Percentiles rank a stretch among this genome's conserved stretches.
Conservation (phyloP, 2,797 vertebrate species). For the Bovichtus variegatus region DNA sequence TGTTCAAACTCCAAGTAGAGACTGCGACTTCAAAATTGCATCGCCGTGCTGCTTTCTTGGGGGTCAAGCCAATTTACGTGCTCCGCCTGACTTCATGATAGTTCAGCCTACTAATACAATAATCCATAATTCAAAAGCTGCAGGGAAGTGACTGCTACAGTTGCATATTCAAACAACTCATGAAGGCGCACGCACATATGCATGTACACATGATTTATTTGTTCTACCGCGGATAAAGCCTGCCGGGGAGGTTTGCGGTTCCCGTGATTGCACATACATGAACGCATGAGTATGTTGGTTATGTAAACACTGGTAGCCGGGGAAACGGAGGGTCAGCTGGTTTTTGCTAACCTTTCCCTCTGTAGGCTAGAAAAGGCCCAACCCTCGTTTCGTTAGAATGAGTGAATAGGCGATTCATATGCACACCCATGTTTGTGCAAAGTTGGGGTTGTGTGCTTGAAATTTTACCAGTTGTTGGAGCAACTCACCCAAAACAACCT, state of each 20-base stretch:
- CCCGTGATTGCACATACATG: conserved; percentile 61
- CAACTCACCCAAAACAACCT: conserved; percentile 47
- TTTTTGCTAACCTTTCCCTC: conserved; percentile 64
- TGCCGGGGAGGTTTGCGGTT: conserved; percentile 29
- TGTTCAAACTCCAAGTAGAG: too few relatives aligned
- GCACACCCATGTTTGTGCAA: conserved; percentile 53
- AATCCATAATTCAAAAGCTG: conserved; percentile 71
- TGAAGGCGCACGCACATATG: conserved; percentile 19
- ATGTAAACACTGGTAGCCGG: conserved; percentile 64
- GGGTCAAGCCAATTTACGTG: conserved; percentile 39
- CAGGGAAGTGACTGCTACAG: conserved; percentile 44
- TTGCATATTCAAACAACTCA: conserved; percentile 56
- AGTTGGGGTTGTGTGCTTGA: conserved; percentile 38
- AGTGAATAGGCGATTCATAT: conserved; percentile 59
- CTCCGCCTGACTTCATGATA: conserved; percentile 42
- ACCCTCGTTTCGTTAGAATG: conserved; percentile 35
- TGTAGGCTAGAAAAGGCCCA: conserved; percentile 23
- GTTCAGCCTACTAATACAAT: conserved; percentile 49
- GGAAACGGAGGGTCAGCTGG: conserved; percentile 68
- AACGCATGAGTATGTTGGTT: conserved; percentile 54
- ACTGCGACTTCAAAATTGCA: conserved; percentile 2
- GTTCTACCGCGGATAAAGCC: conserved; percentile 49
- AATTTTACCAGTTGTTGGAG: conserved; percentile 27
- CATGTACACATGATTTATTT: conserved; percentile 44
- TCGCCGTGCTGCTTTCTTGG: conserved; percentile 4